Conservation (phyloP, 2,113 vertebrate genomes). For the Mustelus asterias region DNA sequence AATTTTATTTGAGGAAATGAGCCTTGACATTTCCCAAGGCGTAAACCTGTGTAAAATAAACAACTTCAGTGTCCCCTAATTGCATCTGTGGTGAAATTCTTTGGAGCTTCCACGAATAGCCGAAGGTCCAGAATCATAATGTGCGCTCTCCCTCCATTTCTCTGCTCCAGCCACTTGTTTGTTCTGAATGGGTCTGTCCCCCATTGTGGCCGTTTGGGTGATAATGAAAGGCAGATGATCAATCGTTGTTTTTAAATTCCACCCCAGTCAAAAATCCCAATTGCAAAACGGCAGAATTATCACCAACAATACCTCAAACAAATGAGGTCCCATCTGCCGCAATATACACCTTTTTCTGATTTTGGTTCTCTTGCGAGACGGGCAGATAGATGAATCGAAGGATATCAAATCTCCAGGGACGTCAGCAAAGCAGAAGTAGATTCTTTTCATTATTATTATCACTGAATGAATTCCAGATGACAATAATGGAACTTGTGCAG, state of each 20-base stretch:
- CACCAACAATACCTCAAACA: not conserved
- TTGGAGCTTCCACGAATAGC: not conserved
- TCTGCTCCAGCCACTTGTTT: not conserved
- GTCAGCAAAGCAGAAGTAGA: not conserved
- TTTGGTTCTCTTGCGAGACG: not conserved
- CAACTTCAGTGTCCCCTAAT: not conserved
- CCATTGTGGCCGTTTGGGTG: not conserved
- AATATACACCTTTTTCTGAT: not conserved
- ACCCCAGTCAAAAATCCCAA: not conserved
- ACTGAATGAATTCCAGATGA: slow-evolving; percentile 25
- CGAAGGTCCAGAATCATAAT: not conserved
- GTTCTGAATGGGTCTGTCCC: not conserved
- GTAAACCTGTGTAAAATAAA: not conserved
- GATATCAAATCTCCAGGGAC: not conserved
- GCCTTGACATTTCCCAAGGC: not conserved
- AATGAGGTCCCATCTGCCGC: not conserved
- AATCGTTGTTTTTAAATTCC: not conserved
- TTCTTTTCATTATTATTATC: not conserved
- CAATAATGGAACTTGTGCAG: not conserved
- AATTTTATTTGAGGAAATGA: not conserved
- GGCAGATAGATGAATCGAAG: not conserved
- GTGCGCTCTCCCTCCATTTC: not conserved
- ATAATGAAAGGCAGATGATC: not conserved
- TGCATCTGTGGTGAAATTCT: not conserved
- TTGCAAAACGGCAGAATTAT: not conserved